Evolutionary conservation across 2,797 vertebrate genomes (phyloP), one percentile per base, ranked within the genome.

Genomic region (Bradypodion pumilum): DNA sequence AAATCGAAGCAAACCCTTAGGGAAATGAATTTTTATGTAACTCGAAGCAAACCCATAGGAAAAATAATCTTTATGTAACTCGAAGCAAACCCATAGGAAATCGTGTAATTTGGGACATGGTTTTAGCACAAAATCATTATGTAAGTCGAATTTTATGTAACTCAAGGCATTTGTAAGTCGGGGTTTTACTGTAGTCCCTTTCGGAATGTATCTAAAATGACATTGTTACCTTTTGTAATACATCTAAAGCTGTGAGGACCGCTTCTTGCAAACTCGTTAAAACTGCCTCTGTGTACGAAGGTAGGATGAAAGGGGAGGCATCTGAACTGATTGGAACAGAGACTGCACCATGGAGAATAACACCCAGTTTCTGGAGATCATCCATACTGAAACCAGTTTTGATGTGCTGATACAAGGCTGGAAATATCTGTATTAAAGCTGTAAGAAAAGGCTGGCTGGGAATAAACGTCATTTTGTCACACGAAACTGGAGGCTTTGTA

Each of bases 271-370:
- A 96, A 94, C 98, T 98, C 90, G 99, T 99, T 93, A 99, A 96
- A 90, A 99, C 97, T 2, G 98, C 98, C 95, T 99, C 99, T 0
- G 98, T 99, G 89, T 98, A 99, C 84, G 98, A 99, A 10, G 98
- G 99, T 74, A 99, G 97, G 91, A 99, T 99, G 93, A 99, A 99
- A 85, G 98, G 99, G 9, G 99, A 99, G 85, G 98, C 98, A 68
- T 99, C 99, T 9, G 98, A 99, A 94, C 99, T 99, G 94, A 99
- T 99, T 63, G 99, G 99, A 93, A 99, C 98, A 1, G 98, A 99
- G 91, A 99, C 97, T 16, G 99, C 98, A 68, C 98, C 97, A 0
- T 99, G 97, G 77, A 99, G 96, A 95, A 99, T 99, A 87, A 98
- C 95, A 40, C 98, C 98, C 86, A 99, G 95, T 94, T 98, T 98